Percentiles rank a stretch among this genome's conserved stretches.
Conservation (phyloP, 2,888 invertebrate genomes). For the Crocallis elinguaria region DNA sequence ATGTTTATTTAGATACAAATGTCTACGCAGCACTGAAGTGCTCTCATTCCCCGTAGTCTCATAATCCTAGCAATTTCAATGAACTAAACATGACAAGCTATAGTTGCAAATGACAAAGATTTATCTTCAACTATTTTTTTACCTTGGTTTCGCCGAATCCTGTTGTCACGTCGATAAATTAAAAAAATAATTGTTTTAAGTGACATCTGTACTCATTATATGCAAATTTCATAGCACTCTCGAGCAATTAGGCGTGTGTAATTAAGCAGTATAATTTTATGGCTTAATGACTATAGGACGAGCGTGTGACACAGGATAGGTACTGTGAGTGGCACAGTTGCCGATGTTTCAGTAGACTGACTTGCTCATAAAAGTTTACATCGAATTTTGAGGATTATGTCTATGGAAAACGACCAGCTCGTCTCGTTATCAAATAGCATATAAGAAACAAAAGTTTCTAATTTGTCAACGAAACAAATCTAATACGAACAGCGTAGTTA, state of each 20-base stretch:
- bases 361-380: too few species aligned
- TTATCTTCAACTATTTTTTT: neutral
- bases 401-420: too few species aligned
- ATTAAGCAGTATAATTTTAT: conserved; percentile 49
- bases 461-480: too few species aligned
- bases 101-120: neutral
- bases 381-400: too few species aligned
- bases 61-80: too few species aligned
- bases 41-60: too few species aligned
- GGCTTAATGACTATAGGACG: conserved; percentile 39
- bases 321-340: conserved; percentile 3
- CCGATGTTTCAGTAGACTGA: conserved; percentile 17
- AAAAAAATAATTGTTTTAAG: conserved; percentile 30
- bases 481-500: too few species aligned
- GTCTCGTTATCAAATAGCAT: too few species aligned
- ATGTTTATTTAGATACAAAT: too few species aligned
- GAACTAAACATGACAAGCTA: too few species aligned
- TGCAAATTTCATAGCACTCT: conserved; percentile 52
- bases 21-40: too few species aligned
- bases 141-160: conserved; percentile 4
- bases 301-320: conserved; percentile 26
- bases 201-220: conserved; percentile 60
- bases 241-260: conserved; percentile 37
- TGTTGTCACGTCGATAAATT: conserved; percentile 9
- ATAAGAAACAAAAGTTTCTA: too few species aligned